phyloP scores from a whole-genome alignment of 2,888 invertebrate species.

The Hirtodrosophila duncani region DNA sequence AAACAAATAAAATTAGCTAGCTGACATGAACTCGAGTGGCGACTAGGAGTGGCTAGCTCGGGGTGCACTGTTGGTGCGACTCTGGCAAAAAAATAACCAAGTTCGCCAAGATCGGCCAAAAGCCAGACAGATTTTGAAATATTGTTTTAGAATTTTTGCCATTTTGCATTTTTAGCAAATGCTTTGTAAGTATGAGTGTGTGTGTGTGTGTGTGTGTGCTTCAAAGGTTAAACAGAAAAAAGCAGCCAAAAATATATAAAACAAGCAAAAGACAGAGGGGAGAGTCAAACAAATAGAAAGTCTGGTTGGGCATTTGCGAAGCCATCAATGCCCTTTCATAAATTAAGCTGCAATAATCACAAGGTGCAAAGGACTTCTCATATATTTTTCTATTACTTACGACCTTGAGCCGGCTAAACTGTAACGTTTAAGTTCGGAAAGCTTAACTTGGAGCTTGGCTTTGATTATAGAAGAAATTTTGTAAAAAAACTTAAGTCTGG shows the following conservation, averaged over 20 bases:
- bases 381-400: too few relatives aligned
- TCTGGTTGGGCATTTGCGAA: slow-evolving; percentile 2
- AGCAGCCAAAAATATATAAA: slow-evolving; percentile 22
- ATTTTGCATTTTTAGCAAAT: slow-evolving; percentile 63
- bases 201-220: slow-evolving; percentile 10
- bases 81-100: slow-evolving; percentile 53
- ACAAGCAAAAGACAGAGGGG: neutral
- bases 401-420: too few relatives aligned
- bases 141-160: slow-evolving; percentile 69
- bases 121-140: slow-evolving; percentile 74
- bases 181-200: slow-evolving; percentile 15
- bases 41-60: neutral
- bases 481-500: too few relatives aligned
- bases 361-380: too few relatives aligned
- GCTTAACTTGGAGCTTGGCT: too few relatives aligned
- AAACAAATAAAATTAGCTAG: slow-evolving; percentile 72
- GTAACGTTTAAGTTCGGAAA: too few relatives aligned
- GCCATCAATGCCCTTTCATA: too few relatives aligned
- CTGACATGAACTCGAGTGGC: slow-evolving; percentile 37
- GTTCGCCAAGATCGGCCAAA: slow-evolving; percentile 69
- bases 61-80: slow-evolving; percentile 12
- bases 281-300: slow-evolving; percentile 1
- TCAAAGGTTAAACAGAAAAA: slow-evolving; percentile 62
- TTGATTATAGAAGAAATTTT: too few relatives aligned
- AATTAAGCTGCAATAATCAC: too few relatives aligned